Conservation (phyloP, 2,797 vertebrate species). For the Euthynnus affinis region DNA sequence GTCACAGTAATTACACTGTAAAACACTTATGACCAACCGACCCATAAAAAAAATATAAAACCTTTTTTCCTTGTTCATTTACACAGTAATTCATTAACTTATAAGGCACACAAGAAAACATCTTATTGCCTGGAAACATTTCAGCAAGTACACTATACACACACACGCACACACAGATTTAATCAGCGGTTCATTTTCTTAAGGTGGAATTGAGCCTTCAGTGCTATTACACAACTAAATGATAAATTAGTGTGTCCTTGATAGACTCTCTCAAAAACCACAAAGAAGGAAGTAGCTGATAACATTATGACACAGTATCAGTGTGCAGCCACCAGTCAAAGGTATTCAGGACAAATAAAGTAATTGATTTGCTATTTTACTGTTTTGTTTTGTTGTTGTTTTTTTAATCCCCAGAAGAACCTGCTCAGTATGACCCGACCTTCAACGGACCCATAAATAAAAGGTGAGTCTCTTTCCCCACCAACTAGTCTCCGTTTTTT, state of each 20-base stretch:
- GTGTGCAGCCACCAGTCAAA: background rate
- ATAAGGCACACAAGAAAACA: background rate
- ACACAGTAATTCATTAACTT: constrained; percentile 50
- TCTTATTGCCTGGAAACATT: constrained; percentile 3
- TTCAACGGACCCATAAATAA: constrained; percentile 90
- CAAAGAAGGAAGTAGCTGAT: constrained; percentile 32
- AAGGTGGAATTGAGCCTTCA: background rate
- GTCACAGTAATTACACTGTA: constrained; percentile 1
- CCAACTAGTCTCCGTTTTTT: background rate
- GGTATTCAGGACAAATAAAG: background rate
- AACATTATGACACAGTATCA: background rate
- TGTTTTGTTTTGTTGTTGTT: constrained; percentile 37
- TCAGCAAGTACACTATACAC: background rate
- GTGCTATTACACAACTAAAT: background rate
- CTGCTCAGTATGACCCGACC: constrained; percentile 83
- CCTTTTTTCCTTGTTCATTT: constrained; percentile 17
- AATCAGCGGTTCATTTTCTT: constrained; percentile 18
- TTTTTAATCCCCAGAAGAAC: constrained; percentile 79
- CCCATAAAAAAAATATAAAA: constrained; percentile 41
- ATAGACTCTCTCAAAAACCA: constrained; percentile 9
- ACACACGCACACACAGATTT: background rate
- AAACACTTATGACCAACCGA: background rate
- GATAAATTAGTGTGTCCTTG: constrained; percentile 24
- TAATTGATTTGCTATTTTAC: background rate
- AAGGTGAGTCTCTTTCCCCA: constrained; percentile 77